Conservation (phyloP, 92 coral and sea anemone species). For the Muricea muricata region DNA sequence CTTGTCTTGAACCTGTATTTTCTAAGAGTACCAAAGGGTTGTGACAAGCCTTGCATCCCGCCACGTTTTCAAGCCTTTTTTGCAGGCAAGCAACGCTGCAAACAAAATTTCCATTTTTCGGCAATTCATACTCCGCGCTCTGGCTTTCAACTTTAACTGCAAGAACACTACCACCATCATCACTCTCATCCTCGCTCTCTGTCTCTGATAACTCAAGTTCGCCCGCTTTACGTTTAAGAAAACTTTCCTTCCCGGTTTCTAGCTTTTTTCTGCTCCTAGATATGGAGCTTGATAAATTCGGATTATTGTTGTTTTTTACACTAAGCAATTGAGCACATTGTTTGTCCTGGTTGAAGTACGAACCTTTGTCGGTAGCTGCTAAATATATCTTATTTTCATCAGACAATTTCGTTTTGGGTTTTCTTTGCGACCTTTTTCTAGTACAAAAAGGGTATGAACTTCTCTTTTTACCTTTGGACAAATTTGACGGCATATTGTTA, state of each 20-base stretch:
- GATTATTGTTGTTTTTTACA: conserved; percentile 1
- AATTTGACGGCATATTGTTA: neutral
- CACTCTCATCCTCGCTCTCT: neutral
- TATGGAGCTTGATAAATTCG: conserved; percentile 13
- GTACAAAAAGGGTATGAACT: neutral
- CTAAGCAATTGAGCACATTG: no score
- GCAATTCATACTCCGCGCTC: neutral
- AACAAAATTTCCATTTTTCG: conserved; percentile 14
- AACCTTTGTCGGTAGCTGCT: conserved; percentile 1
- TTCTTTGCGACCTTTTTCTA: neutral
- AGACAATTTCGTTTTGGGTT: neutral
- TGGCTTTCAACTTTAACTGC: conserved; percentile 7
- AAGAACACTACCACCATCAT: neutral
- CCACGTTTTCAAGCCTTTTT: conserved; percentile 20
- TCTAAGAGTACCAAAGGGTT: conserved; percentile 17
- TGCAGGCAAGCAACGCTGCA: conserved; percentile 19
- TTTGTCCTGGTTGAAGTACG: neutral
- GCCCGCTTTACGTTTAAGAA: conserved; percentile 10
- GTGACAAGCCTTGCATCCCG: conserved; percentile 27
- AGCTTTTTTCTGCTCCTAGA: conserved; percentile 4
- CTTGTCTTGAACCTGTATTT: conserved; percentile 31
- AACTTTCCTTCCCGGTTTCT: conserved; percentile 3
- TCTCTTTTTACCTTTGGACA: neutral
- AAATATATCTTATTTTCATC: neutral
- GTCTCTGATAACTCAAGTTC: neutral